Evolutionary conservation across 1,140 invertebrate genomes (phyloP).

Genomic region (Pinna nobilis): DNA sequence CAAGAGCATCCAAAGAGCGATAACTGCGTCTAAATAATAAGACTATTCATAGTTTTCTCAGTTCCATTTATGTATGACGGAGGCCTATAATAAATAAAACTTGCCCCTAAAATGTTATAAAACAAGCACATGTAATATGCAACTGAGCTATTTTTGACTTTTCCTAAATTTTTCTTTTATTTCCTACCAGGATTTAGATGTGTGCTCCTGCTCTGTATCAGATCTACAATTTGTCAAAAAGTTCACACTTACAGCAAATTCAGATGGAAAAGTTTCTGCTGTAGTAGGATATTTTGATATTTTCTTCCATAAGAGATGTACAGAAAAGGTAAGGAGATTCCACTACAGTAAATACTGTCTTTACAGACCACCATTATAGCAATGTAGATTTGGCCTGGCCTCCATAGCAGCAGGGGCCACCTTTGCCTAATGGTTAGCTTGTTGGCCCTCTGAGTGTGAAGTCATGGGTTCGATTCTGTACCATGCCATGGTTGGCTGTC

Average conservation of each 20-base stretch:
- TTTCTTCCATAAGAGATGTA: slow-evolving; percentile 59
- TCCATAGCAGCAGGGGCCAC: neutral
- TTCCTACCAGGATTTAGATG: slow-evolving; percentile 62
- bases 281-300: slow-evolving; percentile 73
- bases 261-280: slow-evolving; percentile 60
- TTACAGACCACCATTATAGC: no score
- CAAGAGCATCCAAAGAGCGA: no score
- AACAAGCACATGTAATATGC: no score
- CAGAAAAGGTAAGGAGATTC: slow-evolving; percentile 48
- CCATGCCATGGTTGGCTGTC: no score
- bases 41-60: no score
- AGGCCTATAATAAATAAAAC: no score
- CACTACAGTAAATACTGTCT: neutral
- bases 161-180: neutral
- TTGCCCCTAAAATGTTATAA: no score
- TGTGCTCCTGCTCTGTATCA: slow-evolving; percentile 52
- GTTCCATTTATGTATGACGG: no score
- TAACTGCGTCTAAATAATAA: no score
- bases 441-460: neutral
- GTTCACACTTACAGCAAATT: slow-evolving; percentile 52
- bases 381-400: neutral
- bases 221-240: slow-evolving; percentile 66
- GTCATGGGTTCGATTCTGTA: neutral
- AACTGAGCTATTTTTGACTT: no score
- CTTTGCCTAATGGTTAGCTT: neutral